These are phyloP conservation scores for Eupithecia abbreviata DNA, from an alignment of 2,888 invertebrate genomes.

Conservation along the genomic window DNA sequence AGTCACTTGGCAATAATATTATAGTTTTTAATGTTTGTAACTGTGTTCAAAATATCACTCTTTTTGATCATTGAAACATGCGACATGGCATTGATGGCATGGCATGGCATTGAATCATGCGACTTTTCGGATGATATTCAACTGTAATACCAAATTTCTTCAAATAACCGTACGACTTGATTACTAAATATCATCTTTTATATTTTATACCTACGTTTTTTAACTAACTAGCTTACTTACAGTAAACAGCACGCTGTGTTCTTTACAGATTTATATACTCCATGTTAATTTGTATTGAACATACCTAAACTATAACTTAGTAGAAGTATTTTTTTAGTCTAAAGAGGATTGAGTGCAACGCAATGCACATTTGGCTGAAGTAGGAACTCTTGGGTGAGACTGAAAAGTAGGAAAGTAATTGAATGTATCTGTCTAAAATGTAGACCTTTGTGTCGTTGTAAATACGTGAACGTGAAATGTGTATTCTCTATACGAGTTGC, in stretches of 20 bases:
- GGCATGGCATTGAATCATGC: background rate
- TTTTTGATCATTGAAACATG: background rate
- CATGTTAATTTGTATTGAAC: background rate
- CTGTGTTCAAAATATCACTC: background rate
- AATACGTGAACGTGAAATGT: background rate
- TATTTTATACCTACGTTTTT: no score
- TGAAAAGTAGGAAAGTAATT: conserved; percentile 25
- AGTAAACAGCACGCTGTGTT: background rate
- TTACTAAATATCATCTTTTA: background rate
- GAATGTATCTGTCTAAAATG: background rate
- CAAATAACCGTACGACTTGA: background rate
- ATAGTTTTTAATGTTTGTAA: background rate
- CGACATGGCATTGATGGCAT: background rate
- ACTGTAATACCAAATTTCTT: background rate
- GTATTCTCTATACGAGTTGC: background rate
- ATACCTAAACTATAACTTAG: background rate
- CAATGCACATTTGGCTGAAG: conserved; percentile 5
- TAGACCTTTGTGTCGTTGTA: background rate
- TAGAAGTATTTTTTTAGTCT: background rate
- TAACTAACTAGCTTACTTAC: background rate
- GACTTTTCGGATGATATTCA: background rate
- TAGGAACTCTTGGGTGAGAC: conserved; percentile 26
- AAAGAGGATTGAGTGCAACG: background rate
- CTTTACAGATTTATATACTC: background rate
- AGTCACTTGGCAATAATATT: no score